Base-by-base conservation (phyloP, 2,888 invertebrate genomes). In the Rhamnusium bicolor region DNA sequence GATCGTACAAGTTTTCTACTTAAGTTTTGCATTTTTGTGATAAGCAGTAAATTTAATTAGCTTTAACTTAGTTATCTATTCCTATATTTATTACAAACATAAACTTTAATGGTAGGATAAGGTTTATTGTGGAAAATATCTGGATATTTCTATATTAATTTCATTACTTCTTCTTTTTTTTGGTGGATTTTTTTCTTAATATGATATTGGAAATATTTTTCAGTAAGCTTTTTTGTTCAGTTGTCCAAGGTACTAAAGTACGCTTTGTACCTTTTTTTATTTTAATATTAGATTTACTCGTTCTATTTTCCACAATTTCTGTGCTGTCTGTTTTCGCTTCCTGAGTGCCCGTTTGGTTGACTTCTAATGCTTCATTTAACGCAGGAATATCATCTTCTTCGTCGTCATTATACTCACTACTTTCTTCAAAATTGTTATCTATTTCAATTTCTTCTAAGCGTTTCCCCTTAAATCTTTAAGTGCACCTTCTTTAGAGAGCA, bases 391-490 rank as follows among this genome's bases (percentile, higher is more conserved):
- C 24, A 12, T 56, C 16, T 19, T 19, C 40, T n/a, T 27, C 51
- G 29, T 27, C 51, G 29, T 62, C 51, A 40, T 21, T 29, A 47
- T 51, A 18, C 8, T 18, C 21, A 24, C 24, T 24, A 24, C 24
- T 24, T 62, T 69, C 69, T 16, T 61, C 32, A 18, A 70, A 14
- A 16, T 27, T 10, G n/a, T 47, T 66, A 14, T 51, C 53, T 24
- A 73, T 29, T 10, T 73, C 54, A 10, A 73, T 71, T 53, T 73
- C 61, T 29, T 21, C 16, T 29, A 73, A 54, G 2, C 32, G 21
- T 21, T 66, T 56, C 4, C 73, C 71, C 66, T 73, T 73, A 51
- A 49, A 73, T 66, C 66, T n/a, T n/a, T 69, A 47, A 18, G 62
- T 54, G 12, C 14, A 46, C 56, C 47, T 69, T 56, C 10, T 49